Conservation (phyloP, 2,888 invertebrate species). For the Galeopsomyia nigrocyanea region DNA sequence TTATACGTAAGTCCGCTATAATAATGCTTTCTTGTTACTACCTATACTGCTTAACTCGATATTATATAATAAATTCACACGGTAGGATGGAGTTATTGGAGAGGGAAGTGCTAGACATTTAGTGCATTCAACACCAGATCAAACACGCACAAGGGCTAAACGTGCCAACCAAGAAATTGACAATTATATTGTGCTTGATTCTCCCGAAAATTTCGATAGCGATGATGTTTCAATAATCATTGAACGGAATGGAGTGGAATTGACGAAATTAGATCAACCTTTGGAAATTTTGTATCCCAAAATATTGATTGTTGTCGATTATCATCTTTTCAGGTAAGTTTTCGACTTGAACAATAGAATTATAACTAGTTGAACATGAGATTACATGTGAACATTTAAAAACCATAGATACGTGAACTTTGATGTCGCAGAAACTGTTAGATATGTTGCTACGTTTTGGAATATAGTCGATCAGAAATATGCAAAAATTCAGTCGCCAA, state of each 20-base stretch:
- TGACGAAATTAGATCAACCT: constrained; percentile 7
- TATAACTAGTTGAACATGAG: neutral
- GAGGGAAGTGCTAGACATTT: constrained; percentile 10
- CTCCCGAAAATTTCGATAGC: no score
- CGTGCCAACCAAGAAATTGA: constrained; percentile 1
- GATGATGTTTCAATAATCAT: neutral
- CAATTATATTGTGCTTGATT: neutral
- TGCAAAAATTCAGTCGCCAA: neutral
- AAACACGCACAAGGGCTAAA: neutral
- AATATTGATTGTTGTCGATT: constrained; percentile 15
- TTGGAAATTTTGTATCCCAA: constrained; percentile 22
- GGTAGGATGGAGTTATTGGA: constrained; percentile 14
- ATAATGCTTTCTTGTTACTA: no score
- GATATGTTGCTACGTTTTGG: constrained; percentile 22
- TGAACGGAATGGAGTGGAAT: constrained; percentile 4
- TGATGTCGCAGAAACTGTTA: constrained; percentile 3
- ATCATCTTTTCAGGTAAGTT: constrained; percentile 20
- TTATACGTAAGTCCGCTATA: constrained; percentile 6
- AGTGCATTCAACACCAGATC: neutral
- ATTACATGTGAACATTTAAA: neutral
- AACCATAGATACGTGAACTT: no score
- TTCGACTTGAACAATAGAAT: neutral
- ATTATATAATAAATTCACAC: neutral
- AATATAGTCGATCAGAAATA: constrained; percentile 23
- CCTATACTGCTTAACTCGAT: no score